Evolutionary conservation across 1,140 invertebrate species (phyloP).

Genomic region (Phthorimaea operculella): DNA sequence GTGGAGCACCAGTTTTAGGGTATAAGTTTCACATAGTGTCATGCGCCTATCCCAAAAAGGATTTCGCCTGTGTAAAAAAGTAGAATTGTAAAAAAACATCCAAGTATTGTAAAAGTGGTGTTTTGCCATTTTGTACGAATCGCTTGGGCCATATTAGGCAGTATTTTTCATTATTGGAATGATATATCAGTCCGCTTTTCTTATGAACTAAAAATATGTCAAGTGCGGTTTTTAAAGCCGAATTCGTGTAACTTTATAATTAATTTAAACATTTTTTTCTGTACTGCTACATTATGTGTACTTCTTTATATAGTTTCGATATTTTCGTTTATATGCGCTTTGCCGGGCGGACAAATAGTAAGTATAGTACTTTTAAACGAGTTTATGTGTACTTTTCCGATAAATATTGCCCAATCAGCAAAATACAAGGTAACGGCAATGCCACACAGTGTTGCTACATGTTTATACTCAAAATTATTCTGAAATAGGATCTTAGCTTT

Average conservation of each 20-base stretch:
- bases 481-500: no score
- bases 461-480: no score
- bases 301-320: slow-evolving; percentile 11
- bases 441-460: no score
- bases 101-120: slow-evolving; percentile 10
- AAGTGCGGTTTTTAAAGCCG: slow-evolving; percentile 6
- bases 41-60: slow-evolving; percentile 2
- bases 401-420: no score
- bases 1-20: background rate
- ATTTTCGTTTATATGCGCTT: background rate
- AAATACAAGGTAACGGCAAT: no score
- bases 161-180: slow-evolving; percentile 14
- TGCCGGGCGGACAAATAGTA: background rate
- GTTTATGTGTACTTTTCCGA: no score
- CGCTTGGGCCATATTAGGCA: slow-evolving; percentile 10
- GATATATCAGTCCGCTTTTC: slow-evolving; percentile 19
- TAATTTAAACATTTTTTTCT: slow-evolving; percentile 7
- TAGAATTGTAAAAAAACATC: background rate
- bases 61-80: background rate
- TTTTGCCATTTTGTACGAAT: slow-evolving; percentile 12
- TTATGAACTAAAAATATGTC: slow-evolving; percentile 15
- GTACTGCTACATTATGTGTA: slow-evolving; percentile 16
- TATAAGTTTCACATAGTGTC: background rate
- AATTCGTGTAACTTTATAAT: slow-evolving; percentile 4
- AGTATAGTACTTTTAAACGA: no score